Percentiles rank a stretch among this genome's conserved stretches.
These are phyloP conservation scores for Sebastes steindachneri DNA, from an alignment of 2,797 vertebrate species.

Conservation along the genomic window DNA sequence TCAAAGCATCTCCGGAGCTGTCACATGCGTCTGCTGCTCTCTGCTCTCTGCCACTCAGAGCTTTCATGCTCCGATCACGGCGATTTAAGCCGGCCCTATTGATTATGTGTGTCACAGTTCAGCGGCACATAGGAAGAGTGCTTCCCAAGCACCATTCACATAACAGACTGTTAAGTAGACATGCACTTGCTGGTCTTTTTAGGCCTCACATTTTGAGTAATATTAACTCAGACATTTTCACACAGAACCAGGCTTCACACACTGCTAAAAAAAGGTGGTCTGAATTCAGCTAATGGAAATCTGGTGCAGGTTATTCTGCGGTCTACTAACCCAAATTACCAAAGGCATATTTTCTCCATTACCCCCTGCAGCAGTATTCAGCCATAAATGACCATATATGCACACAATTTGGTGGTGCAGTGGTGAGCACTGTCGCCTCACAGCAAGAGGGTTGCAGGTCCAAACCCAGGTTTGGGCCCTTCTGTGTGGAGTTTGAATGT, in stretches of 20 bases:
- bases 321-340: not conserved
- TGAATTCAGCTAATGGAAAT: conserved; percentile 4
- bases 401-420: no score
- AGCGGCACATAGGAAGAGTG: not conserved
- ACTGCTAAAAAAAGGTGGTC: not conserved
- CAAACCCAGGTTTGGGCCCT: no score
- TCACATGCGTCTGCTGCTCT: conserved; percentile 40
- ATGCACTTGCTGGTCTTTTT: not conserved
- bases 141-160: not conserved
- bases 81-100: conserved; percentile 8
- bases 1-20: conserved; percentile 37
- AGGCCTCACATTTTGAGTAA: not conserved
- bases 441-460: no score
- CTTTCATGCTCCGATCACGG: conserved; percentile 19
- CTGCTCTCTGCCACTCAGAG: conserved; percentile 37
- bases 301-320: not conserved
- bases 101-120: conserved; percentile 22
- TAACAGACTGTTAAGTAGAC: not conserved
- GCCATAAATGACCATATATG: not conserved
- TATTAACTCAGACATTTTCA: not conserved
- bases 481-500: no score
- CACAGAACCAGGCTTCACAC: not conserved
- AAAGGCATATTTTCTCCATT: not conserved
- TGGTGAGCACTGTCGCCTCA: no score
- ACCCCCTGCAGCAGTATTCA: not conserved